phyloP scores from a whole-genome alignment of 2,888 invertebrate species.

The Pyralis farinalis region DNA sequence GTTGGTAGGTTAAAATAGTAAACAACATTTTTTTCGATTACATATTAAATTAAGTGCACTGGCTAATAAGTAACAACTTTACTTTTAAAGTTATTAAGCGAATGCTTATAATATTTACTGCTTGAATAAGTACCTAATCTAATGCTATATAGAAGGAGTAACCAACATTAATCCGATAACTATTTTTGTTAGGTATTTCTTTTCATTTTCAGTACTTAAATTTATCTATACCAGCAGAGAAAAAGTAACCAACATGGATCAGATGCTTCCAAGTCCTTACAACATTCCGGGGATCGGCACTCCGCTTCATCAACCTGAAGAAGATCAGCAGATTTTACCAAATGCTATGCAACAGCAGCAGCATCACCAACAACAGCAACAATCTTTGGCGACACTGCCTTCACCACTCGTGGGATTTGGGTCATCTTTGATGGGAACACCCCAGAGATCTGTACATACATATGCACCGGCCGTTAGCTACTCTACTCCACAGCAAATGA shows the following conservation, averaged over 20 bases:
- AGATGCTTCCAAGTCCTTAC: conserved; percentile 94
- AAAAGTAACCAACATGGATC: conserved; percentile 74
- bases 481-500: conserved; percentile 90
- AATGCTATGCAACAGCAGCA: conserved; percentile 92
- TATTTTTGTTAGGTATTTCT: too few relatives aligned
- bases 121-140: too few relatives aligned
- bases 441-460: conserved; percentile 87
- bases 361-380: conserved; percentile 85
- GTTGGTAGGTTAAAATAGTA: too few relatives aligned
- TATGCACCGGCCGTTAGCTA: conserved; percentile 86
- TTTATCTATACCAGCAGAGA: neutral
- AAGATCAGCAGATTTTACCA: conserved; percentile 93
- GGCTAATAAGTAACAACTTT: too few relatives aligned
- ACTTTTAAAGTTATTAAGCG: too few relatives aligned
- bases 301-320: conserved; percentile 93
- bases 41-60: too few relatives aligned
- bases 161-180: too few relatives aligned
- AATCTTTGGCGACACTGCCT: conserved; percentile 77
- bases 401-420: conserved; percentile 83
- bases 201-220: neutral
- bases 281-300: conserved; percentile 95
- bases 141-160: too few relatives aligned
- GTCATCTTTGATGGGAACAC: conserved; percentile 82
- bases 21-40: too few relatives aligned
- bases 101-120: too few relatives aligned